Percentiles rank a stretch among this genome's conserved stretches.
These are phyloP conservation scores for Galeruca laticollis DNA, from an alignment of 2,888 invertebrate genomes.

Conservation along the genomic window DNA sequence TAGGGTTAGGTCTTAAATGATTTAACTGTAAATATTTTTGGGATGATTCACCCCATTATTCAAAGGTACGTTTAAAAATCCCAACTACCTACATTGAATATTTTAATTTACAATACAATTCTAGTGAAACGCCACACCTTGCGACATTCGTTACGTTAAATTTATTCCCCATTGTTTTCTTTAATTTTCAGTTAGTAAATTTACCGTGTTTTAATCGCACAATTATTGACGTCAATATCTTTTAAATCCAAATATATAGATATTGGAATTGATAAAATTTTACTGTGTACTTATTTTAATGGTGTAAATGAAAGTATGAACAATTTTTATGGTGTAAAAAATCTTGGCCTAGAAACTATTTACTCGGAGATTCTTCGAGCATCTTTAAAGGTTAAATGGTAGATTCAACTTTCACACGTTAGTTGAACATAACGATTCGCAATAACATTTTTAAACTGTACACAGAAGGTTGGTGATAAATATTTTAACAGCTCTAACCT, in stretches of 20 bases:
- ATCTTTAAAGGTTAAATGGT: slow-evolving; percentile 8
- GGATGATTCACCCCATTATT: slow-evolving; percentile 15
- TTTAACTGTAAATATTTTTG: not conserved
- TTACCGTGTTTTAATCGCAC: not conserved
- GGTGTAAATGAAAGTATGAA: not conserved
- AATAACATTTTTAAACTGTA: not conserved
- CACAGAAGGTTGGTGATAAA: not conserved
- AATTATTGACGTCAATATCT: not conserved
- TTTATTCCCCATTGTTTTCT: slow-evolving; percentile 10
- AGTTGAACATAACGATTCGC: too few species aligned
- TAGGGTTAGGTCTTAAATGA: not conserved
- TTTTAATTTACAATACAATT: slow-evolving; percentile 3
- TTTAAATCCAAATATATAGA: not conserved
- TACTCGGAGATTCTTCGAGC: not conserved
- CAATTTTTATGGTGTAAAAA: not conserved
- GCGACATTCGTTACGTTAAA: not conserved
- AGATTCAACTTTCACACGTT: slow-evolving; percentile 11
- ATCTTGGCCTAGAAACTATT: not conserved
- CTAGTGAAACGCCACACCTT: slow-evolving; percentile 14
- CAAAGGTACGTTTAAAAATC: not conserved
- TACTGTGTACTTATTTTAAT: not conserved
- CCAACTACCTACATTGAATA: slow-evolving; percentile 9
- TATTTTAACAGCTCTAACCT: not conserved
- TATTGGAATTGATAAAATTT: not conserved
- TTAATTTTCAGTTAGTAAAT: not conserved